phyloP scores from a whole-genome alignment of 2,797 vertebrate genomes.

The Oophaga sylvatica region DNA sequence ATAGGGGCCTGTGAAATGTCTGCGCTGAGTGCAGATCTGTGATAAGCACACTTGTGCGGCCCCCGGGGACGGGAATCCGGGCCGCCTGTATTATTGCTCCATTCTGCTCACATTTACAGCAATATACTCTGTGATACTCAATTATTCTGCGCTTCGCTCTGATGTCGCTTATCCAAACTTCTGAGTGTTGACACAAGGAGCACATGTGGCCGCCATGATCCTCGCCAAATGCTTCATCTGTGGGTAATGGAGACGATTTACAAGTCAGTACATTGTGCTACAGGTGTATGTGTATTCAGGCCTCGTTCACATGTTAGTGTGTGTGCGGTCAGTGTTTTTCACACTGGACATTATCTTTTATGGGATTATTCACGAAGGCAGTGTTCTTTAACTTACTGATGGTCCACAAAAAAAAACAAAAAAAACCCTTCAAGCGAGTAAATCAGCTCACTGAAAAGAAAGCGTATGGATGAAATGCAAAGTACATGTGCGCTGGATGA shows the following conservation, averaged over 20 bases:
- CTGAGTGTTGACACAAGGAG: neutral
- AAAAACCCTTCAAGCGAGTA: too few relatives aligned
- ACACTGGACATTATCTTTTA: too few relatives aligned
- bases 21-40: neutral
- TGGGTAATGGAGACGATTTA: neutral
- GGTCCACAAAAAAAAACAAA: too few relatives aligned
- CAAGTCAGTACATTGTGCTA: neutral
- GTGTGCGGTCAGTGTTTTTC: too few relatives aligned
- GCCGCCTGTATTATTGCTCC: conserved; percentile 26
- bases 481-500: too few relatives aligned
- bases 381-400: too few relatives aligned
- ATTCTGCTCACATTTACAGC: neutral
- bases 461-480: too few relatives aligned
- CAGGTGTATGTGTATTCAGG: neutral
- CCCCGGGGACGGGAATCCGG: neutral
- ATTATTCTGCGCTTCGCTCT: conserved; percentile 6
- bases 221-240: neutral
- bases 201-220: neutral
- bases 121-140: conserved; percentile 9
- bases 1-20: neutral
- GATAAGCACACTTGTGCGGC: neutral
- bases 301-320: neutral
- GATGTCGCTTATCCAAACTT: neutral
- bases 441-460: too few relatives aligned
- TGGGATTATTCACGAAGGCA: too few relatives aligned